A percentile compares a stretch with the other conserved stretches of the same genome.
Evolutionary conservation across 2,888 invertebrate species (phyloP).

Genomic region (Empis stercorea): DNA sequence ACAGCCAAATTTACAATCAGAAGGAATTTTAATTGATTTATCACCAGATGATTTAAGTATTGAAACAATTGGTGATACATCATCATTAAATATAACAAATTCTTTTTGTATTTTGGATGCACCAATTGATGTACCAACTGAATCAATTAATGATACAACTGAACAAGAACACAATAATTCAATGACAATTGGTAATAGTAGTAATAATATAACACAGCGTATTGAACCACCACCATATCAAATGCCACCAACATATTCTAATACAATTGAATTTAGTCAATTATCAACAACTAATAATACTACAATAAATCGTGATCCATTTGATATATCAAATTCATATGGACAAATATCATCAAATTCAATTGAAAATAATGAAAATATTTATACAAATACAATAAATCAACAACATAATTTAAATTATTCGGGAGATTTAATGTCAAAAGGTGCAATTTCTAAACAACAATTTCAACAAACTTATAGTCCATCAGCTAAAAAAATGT

Average conservation of each 20-base stretch:
- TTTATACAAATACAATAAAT: not conserved
- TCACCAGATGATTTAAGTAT: constrained; percentile 41
- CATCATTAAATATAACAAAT: constrained; percentile 26
- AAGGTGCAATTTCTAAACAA: constrained; percentile 13
- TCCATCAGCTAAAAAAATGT: constrained; percentile 1
- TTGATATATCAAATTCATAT: constrained; percentile 44
- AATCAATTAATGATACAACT: constrained; percentile 17
- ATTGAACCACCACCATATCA: constrained; percentile 40
- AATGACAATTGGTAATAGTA: constrained; percentile 16
- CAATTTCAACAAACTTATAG: constrained; percentile 1
- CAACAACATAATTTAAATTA: not conserved
- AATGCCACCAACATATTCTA: constrained; percentile 43
- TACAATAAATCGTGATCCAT: constrained; percentile 41
- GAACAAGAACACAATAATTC: constrained; percentile 11
- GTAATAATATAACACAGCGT: constrained; percentile 19
- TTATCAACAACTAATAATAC: constrained; percentile 10
- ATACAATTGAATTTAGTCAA: constrained; percentile 33
- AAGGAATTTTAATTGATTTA: constrained; percentile 65
- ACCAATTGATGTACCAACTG: constrained; percentile 55
- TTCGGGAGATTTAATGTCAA: constrained; percentile 1
- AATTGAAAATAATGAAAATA: not conserved
- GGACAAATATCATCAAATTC: constrained; percentile 17
- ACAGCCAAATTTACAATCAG: constrained; percentile 35
- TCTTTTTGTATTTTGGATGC: constrained; percentile 52
- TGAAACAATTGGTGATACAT: constrained; percentile 18